Evolutionary conservation across 2,888 invertebrate species (phyloP).

Genomic region (Lumbricus terrestris): DNA sequence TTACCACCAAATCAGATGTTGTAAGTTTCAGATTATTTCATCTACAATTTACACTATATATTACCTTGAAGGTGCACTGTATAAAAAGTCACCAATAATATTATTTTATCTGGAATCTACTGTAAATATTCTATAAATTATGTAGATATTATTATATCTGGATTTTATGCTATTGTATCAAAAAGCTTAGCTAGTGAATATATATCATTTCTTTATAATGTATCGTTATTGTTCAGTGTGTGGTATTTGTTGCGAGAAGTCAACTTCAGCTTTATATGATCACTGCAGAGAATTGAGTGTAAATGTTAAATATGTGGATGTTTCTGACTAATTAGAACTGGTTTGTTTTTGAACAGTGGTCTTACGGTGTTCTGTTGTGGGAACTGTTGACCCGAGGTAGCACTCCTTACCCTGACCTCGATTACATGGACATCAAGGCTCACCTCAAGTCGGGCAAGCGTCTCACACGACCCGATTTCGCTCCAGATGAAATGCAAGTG

Average conservation of each 20-base stretch:
- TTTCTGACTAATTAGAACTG: background rate
- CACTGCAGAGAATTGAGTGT: background rate
- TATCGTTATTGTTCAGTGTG: background rate
- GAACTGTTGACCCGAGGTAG: slow-evolving; percentile 58
- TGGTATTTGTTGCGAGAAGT: background rate
- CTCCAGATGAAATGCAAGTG: slow-evolving; percentile 42
- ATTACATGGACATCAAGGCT: slow-evolving; percentile 49
- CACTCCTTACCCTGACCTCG: slow-evolving; percentile 56
- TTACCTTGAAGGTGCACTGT: no score
- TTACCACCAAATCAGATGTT: slow-evolving; percentile 61
- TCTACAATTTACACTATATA: background rate
- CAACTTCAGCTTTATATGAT: background rate
- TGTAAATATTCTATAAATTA: no score
- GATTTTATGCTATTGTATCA: no score
- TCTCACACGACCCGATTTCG: slow-evolving; percentile 52
- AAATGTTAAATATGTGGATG: background rate
- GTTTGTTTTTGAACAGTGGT: slow-evolving; percentile 51
- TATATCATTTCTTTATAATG: no score
- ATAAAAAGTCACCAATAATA: no score
- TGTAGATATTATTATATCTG: no score
- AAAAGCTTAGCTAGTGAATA: background rate
- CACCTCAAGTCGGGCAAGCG: slow-evolving; percentile 54
- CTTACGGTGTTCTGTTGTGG: slow-evolving; percentile 58
- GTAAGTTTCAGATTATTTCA: slow-evolving; percentile 45
- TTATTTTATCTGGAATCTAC: background rate